A percentile compares a stretch with the other conserved stretches of the same genome.
phyloP scores from a whole-genome alignment of 2,113 vertebrate species.

The Struthidea cinerea region DNA sequence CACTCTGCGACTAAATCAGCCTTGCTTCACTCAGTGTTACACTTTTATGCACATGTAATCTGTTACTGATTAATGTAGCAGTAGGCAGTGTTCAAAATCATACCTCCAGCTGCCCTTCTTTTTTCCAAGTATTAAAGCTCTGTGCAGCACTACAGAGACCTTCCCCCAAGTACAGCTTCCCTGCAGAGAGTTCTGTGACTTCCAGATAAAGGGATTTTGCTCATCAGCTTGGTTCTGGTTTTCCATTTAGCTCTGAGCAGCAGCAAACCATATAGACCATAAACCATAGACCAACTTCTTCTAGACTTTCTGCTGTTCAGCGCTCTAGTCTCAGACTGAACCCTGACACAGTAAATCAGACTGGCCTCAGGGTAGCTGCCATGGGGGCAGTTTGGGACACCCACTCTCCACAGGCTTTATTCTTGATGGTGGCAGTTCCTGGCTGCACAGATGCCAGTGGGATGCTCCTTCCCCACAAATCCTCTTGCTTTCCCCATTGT shows the following conservation, averaged over 20 bases:
- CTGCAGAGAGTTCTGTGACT: neutral
- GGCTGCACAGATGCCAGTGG: neutral
- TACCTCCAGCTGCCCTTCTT: neutral
- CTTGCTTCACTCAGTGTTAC: neutral
- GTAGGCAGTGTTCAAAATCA: neutral
- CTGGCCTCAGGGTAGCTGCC: neutral
- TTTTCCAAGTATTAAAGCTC: neutral
- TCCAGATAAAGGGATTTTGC: neutral
- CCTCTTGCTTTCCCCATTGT: neutral
- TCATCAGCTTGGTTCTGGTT: neutral
- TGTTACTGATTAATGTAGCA: neutral
- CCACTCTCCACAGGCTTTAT: neutral
- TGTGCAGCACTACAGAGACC: neutral
- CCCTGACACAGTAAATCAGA: neutral
- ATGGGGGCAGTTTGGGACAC: neutral
- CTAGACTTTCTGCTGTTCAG: neutral
- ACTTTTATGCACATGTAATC: neutral
- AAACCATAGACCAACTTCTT: neutral
- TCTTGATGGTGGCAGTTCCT: neutral
- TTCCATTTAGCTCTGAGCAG: neutral
- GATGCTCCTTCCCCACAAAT: neutral
- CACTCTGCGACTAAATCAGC: neutral
- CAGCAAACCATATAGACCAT: neutral
- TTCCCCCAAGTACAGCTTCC: neutral
- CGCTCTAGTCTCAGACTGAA: neutral